Conservation (phyloP, 2,888 invertebrate genomes). For the Perdita meconis region DNA sequence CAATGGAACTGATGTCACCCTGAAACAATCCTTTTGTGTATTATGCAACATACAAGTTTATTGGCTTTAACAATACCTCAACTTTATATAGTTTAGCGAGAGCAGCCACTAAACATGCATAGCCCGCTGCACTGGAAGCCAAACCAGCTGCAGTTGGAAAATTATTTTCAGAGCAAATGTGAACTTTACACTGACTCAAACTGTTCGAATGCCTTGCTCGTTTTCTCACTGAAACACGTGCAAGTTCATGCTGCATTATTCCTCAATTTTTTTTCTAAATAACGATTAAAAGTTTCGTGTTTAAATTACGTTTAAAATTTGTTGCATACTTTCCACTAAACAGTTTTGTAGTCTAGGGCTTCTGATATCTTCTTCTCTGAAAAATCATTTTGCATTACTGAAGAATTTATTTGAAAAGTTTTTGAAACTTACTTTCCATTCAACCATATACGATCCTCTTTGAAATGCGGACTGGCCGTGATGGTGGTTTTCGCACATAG, state of each 20-base stretch:
- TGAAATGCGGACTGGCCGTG: slow-evolving; percentile 89
- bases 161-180: slow-evolving; percentile 96
- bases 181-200: slow-evolving; percentile 89
- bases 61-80: slow-evolving; percentile 82
- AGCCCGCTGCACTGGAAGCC: slow-evolving; percentile 99
- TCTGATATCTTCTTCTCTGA: slow-evolving; percentile 89
- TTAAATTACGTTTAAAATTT: too few relatives aligned
- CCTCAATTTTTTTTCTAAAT: too few relatives aligned
- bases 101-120: slow-evolving; percentile 92
- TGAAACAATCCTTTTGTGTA: slow-evolving; percentile 70
- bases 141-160: slow-evolving; percentile 99
- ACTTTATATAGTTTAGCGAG: slow-evolving; percentile 91
- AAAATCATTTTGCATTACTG: slow-evolving; percentile 70
- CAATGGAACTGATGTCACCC: slow-evolving; percentile 90
- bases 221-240: slow-evolving; percentile 85
- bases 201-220: slow-evolving; percentile 83
- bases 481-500: slow-evolving; percentile 97
- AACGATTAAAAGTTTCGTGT: too few relatives aligned
- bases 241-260: slow-evolving; percentile 37
- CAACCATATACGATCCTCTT: slow-evolving; percentile 93
- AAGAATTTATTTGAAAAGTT: not conserved
- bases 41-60: not conserved
- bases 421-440: slow-evolving; percentile 88
- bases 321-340: slow-evolving; percentile 88
- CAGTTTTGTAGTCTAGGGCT: slow-evolving; percentile 92